Base-by-base conservation (phyloP, 1,140 invertebrate genomes). In the Neotoxoptera formosana region DNA sequence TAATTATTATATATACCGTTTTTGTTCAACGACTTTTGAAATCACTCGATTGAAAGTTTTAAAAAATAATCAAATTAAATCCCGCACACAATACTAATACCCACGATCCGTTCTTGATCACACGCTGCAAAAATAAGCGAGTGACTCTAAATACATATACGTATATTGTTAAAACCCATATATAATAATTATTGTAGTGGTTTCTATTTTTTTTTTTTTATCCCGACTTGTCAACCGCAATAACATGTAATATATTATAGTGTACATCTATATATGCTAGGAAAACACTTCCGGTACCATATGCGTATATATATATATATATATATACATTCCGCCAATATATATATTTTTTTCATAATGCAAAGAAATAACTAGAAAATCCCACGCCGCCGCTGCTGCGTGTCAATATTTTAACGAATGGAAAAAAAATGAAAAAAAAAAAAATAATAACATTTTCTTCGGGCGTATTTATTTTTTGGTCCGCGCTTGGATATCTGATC, bases 391-490 rank as follows among this genome's bases (percentile, higher is more conserved):
- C 4, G 41, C 45, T 9, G 20, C 20, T 36, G 21, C 2, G 48
- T 53, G n/a, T 89, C 87, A 34, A 53, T 88, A 53, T 53, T 53
- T 89, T 89, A 89, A 53, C 48, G 48, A 67, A 67, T 34, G 2
- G 25, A 90, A 90, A 90, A 87, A 25, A 34, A 87, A 87, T 17
- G 51, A 30, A 14, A 90, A 90, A 90, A 87, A 25, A 34, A 87
- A 87, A 30, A 87, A 30, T 45, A 87, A 89, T 45, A 87, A 89
- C 87, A 89, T 53, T 53, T 53, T 89, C 21, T 83, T 23, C 36
- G 4, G 23, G 9, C 21, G 36, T 90, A 48, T 90, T 90, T 90
- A 90, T 90, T 90, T 90, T 90, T 67, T 76, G 36, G 89, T 67
- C 8, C 0, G 7, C 30, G 36, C 25, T 25, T 47, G 30, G 21